A percentile compares a stretch with the other conserved stretches of the same genome.
phyloP scores from a whole-genome alignment of 2,797 vertebrate genomes.

The Nannoperca australis region DNA sequence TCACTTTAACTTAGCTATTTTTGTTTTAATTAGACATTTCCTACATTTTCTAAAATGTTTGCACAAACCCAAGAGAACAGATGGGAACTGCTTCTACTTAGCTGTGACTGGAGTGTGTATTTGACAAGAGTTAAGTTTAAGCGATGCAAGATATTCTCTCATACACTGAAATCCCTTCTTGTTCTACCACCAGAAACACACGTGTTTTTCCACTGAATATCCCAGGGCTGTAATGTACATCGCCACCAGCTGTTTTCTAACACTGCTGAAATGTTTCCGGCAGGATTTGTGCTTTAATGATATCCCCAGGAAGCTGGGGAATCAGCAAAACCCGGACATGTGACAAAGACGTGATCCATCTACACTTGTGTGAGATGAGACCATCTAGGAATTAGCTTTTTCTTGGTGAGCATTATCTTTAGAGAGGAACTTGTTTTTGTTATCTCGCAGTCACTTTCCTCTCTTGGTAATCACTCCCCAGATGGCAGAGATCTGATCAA shows the following conservation, averaged over 20 bases:
- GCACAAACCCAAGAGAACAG: background rate
- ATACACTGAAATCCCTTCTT: background rate
- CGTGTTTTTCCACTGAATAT: background rate
- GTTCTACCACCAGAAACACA: background rate
- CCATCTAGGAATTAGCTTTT: conserved; percentile 7
- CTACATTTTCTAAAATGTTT: background rate
- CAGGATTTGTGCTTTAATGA: conserved; percentile 12
- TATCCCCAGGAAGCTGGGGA: background rate
- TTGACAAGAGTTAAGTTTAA: no score
- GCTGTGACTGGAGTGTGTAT: background rate
- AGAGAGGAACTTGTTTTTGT: conserved; percentile 59
- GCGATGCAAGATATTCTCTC: background rate
- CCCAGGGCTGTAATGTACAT: background rate
- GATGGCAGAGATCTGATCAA: conserved; percentile 45
- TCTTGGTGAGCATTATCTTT: conserved; percentile 30
- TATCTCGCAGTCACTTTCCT: conserved; percentile 29
- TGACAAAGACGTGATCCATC: conserved; percentile 30
- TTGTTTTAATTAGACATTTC: background rate
- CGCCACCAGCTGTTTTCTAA: background rate
- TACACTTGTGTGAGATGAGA: conserved; percentile 14
- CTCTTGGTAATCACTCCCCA: conserved; percentile 52
- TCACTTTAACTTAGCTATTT: background rate
- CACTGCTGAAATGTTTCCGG: conserved; percentile 8
- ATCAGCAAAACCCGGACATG: conserved; percentile 12
- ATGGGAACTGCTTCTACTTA: no score